These are phyloP conservation scores for Sebastes umbrosus DNA, from an alignment of 2,797 vertebrate species.

Conservation along the genomic window DNA sequence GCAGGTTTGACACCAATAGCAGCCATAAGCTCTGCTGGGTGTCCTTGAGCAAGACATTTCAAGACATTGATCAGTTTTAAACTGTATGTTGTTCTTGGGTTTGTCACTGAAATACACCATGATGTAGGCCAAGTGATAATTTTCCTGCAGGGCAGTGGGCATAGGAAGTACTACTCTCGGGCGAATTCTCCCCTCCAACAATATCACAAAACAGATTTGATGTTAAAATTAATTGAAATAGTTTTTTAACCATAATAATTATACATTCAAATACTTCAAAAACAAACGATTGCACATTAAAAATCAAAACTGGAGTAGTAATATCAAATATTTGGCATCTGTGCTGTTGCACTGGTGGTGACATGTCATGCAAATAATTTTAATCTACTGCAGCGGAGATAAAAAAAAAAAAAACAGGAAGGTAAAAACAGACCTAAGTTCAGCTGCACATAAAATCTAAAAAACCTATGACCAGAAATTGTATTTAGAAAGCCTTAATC, in stretches of 20 bases:
- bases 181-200: not conserved
- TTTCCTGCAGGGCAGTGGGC: conserved; percentile 3
- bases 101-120: conserved; percentile 5
- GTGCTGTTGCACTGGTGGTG: conserved; percentile 11
- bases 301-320: not conserved
- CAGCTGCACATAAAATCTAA: not conserved
- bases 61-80: conserved; percentile 13
- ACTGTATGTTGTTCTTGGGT: not conserved
- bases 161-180: not conserved
- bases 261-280: conserved; percentile 12
- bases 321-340: conserved; percentile 10
- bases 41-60: conserved; percentile 24
- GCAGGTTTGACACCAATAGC: conserved; percentile 25
- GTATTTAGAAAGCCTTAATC: no score
- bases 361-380: conserved; percentile 2
- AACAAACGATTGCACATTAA: conserved; percentile 16
- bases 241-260: not conserved
- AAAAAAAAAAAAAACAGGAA: not conserved
- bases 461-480: no score
- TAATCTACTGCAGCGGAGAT: not conserved
- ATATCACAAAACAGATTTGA: conserved; percentile 1
- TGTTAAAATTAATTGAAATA: not conserved
- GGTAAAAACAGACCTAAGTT: not conserved
- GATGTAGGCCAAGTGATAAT: not conserved
- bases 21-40: conserved; percentile 14